Evolutionary conservation across 2,888 invertebrate genomes (phyloP), one percentile per base, ranked within the genome.

Genomic region (Frankliniella intonsa): DNA sequence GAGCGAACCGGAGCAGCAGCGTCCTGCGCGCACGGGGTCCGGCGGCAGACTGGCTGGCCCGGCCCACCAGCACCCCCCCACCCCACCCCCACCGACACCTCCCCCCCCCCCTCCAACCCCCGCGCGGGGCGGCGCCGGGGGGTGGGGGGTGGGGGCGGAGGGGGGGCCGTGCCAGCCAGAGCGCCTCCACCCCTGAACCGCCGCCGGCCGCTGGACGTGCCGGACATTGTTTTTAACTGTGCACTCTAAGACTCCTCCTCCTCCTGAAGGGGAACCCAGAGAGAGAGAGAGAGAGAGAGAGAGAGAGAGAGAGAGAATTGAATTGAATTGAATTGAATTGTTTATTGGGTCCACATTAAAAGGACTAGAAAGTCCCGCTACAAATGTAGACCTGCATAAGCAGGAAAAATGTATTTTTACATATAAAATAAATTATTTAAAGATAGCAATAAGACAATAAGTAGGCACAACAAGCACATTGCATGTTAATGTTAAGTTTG

Each of bases 201-300:
- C 55, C 55, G 17, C 14, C 55, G 55, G 55, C 55, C 17, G 55
- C 55, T 14, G 55, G 55, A 19, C 55, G 55, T 55, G 55, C 55
- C 55, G 55, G 55, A 55, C 55, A 55, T 55, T 55, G 55, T 55
- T 55, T 55, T 55, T 55, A 55, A 55, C 55, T 55, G 55, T 55
- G 55, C 17, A 8, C 14, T 55, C 38, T 38, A 38, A 38, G 38
- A 38, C 5, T 2, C 2, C 38, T 38, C 38, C 38, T 5, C 38
- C 38, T 2, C 38, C 3, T 38, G 38, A 38, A 38, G 38, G 38
- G 38, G 38, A 38, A 38, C 38, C 38, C 38, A n/a, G 38, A 38
- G 38, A 38, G 38, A 38, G 38, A 38, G 38, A 38, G 38, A 38
- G 38, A 38, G 38, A 38, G 5, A 38, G 38, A n/a, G n/a, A n/a